Percentiles rank a stretch among this genome's conserved stretches.
phyloP scores from a whole-genome alignment of 1,140 invertebrate genomes.

The Hyles euphorbiae region DNA sequence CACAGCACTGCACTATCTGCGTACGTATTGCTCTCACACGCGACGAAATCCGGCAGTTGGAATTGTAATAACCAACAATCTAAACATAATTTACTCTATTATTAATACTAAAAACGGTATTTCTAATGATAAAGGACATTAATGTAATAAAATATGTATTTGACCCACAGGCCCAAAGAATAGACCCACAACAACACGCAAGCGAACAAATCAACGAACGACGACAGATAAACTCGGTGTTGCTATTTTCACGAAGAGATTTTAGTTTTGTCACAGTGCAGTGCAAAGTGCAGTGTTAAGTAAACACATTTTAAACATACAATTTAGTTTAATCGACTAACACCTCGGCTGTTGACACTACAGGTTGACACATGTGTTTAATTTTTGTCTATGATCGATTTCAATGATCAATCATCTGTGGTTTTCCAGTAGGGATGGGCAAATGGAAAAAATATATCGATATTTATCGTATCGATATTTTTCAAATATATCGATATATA shows the following conservation, averaged over 20 bases:
- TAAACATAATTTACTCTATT: constrained; percentile 28
- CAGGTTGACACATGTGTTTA: neutral
- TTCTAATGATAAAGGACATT: constrained; percentile 13
- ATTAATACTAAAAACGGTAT: constrained; percentile 18
- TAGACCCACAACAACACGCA: constrained; percentile 34
- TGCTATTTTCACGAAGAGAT: constrained; percentile 27
- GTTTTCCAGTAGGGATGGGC: too few species aligned
- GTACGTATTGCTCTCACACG: constrained; percentile 7
- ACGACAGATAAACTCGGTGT: constrained; percentile 38
- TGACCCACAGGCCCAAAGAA: constrained; percentile 16
- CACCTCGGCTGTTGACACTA: neutral
- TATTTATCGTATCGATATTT: too few species aligned
- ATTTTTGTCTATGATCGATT: neutral
- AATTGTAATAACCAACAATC: neutral
- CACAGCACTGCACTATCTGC: constrained; percentile 35
- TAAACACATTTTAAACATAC: neutral
- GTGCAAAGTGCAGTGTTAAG: neutral
- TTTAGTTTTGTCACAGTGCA: neutral
- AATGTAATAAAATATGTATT: constrained; percentile 23
- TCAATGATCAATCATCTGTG: constrained; percentile 11
- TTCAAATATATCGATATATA: too few species aligned
- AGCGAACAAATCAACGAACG: constrained; percentile 34
- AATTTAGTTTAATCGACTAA: constrained; percentile 1
- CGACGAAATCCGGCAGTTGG: neutral
- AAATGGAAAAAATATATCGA: too few species aligned